Evolutionary conservation across 2,113 vertebrate species (phyloP), one percentile per base, ranked within the genome.

Genomic region (Sardina pilchardus): DNA sequence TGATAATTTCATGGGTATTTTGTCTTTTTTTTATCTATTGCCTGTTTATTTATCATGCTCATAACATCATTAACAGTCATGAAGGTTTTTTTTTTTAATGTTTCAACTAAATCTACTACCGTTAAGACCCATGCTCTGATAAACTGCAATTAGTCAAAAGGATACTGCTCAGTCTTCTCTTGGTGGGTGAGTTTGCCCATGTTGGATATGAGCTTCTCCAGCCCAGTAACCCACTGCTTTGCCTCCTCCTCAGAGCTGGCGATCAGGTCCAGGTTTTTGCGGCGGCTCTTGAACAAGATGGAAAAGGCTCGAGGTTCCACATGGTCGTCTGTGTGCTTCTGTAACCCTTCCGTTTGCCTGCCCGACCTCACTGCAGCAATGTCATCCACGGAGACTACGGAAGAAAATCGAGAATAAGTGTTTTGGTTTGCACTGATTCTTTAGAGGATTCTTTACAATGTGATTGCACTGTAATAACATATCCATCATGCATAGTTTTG

Each of bases 111-210:
- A 59, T 17, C 21, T 14, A 36, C 30, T 42, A 30, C 30, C 12
- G 3, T 63, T 47, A 14, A 8, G 36, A 0, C 80, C 80, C 19
- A 26, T 34, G 48, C 21, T 42, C 34, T 42, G n/a, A 75, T 84
- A 26, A 42, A 6, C 6, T 24, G 39, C 4, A 12, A 5, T 1
- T 84, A 82, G 12, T 24, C 82, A 85, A 50, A 94, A 99, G 97
- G 98, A 99, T 99, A 98, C 98, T 99, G 98, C 89, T 97, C 96
- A 1, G 96, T 94, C 89, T 97, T 97, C 92, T 97, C 93, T 80
- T 92, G 95, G 84, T 88, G 90, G 93, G 87, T 96, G 92, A 99
- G 96, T 89, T 95, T 93, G 86, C 92, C 96, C 0, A 94, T 91
- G 89, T 92, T 96, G 81, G 92, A 88, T 45, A 97, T 92, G 81